These are phyloP conservation scores for Meandrina meandrites DNA, from an alignment of 92 coral and sea anemone species.

Conservation along the genomic window DNA sequence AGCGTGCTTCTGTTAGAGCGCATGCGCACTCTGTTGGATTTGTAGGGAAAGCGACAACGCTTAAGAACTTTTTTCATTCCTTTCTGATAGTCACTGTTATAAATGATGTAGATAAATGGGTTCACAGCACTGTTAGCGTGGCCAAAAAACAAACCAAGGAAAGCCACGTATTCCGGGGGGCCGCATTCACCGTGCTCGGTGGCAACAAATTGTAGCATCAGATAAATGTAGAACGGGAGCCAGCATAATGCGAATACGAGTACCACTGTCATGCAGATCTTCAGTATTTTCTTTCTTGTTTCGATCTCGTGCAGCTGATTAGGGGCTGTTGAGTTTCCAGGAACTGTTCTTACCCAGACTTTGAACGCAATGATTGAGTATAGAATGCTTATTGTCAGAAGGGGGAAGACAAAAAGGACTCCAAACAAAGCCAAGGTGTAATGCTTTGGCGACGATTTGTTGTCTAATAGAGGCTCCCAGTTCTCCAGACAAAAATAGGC, in stretches of 20 bases:
- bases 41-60: conserved; percentile 3
- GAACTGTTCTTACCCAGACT: conserved; percentile 88
- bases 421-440: conserved; percentile 78
- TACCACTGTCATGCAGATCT: conserved; percentile 77
- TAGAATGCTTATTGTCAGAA: conserved; percentile 64
- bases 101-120: conserved; percentile 78
- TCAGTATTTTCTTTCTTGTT: conserved; percentile 71
- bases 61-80: conserved; percentile 30
- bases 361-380: conserved; percentile 77
- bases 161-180: conserved; percentile 54
- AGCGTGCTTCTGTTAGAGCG: conserved; percentile 3
- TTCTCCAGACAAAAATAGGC: conserved; percentile 65
- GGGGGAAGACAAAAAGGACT: conserved; percentile 69
- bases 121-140: conserved; percentile 76
- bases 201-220: conserved; percentile 42
- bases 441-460: conserved; percentile 53
- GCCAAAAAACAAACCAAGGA: conserved; percentile 63
- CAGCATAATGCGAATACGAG: conserved; percentile 73
- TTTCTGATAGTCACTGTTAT: conserved; percentile 67
- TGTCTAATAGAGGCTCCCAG: conserved; percentile 86
- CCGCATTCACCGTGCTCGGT: conserved; percentile 43
- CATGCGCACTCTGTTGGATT: conserved; percentile 31
- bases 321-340: conserved; percentile 76
- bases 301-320: conserved; percentile 68
- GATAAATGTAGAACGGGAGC: conserved; percentile 73